phyloP scores from a whole-genome alignment of 2,888 invertebrate genomes.

The Mystacides longicornis region DNA sequence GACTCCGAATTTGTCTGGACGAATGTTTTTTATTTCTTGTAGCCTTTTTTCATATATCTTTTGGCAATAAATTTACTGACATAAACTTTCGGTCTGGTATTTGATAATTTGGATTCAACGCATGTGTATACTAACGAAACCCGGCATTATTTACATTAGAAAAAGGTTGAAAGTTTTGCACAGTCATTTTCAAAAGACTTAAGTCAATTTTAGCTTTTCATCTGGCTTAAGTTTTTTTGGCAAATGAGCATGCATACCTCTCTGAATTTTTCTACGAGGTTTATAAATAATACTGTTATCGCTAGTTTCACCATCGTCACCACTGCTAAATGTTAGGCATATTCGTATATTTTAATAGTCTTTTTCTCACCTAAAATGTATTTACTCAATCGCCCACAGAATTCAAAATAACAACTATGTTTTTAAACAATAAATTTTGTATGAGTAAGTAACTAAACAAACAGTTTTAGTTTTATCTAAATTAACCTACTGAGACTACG shows the following conservation, averaged over 20 bases:
- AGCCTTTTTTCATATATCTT: background rate
- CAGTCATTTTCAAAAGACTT: background rate
- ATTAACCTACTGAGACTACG: too few species aligned
- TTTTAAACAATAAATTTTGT: too few species aligned
- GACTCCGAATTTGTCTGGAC: background rate
- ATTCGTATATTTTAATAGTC: too few species aligned
- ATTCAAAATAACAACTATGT: too few species aligned
- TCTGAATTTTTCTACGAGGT: background rate
- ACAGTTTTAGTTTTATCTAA: too few species aligned
- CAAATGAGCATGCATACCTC: background rate
- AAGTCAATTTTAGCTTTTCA: background rate
- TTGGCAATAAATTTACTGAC: background rate
- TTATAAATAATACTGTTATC: too few species aligned
- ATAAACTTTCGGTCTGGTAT: background rate
- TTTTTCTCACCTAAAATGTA: too few species aligned
- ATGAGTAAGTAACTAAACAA: too few species aligned
- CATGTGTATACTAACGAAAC: background rate
- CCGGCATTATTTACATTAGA: background rate
- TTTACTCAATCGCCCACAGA: too few species aligned
- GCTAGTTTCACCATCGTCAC: too few species aligned
- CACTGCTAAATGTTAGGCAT: too few species aligned
- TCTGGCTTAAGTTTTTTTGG: background rate
- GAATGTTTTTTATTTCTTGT: background rate
- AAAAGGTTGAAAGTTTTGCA: background rate
- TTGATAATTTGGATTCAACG: background rate